Conservation (phyloP, 2,888 invertebrate genomes). For the Agonopterix arenella region DNA sequence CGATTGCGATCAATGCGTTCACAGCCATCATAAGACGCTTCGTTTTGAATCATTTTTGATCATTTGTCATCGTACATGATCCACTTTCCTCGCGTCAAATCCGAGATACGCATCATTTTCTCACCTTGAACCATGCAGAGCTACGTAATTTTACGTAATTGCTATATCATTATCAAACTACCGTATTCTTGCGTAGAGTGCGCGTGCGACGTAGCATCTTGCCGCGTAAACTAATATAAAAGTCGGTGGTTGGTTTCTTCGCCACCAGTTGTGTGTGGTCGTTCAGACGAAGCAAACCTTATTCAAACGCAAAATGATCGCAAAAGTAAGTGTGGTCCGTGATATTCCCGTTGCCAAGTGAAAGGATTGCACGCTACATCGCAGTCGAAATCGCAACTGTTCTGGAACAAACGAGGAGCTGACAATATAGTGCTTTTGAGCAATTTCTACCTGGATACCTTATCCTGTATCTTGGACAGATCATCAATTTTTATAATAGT, state of each 20-base stretch:
- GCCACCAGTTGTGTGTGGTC: slow-evolving; percentile 72
- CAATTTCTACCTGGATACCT: neutral
- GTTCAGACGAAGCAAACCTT: slow-evolving; percentile 68
- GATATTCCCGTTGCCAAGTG: slow-evolving; percentile 36
- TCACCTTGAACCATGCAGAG: slow-evolving; percentile 63
- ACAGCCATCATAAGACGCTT: neutral
- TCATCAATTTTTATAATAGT: no score
- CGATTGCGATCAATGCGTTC: neutral
- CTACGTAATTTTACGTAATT: slow-evolving; percentile 70
- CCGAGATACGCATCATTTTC: slow-evolving; percentile 31
- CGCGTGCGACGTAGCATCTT: slow-evolving; percentile 52
- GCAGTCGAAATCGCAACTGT: slow-evolving; percentile 11
- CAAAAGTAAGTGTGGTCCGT: slow-evolving; percentile 62
- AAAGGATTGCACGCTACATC: slow-evolving; percentile 37
- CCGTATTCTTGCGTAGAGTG: slow-evolving; percentile 67
- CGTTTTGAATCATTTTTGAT: neutral
- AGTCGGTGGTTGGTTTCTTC: slow-evolving; percentile 50
- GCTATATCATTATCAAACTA: slow-evolving; percentile 69
- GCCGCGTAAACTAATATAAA: slow-evolving; percentile 65
- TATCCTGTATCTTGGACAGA: neutral
- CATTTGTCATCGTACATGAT: slow-evolving; percentile 8
- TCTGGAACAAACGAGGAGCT: slow-evolving; percentile 10
- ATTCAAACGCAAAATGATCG: slow-evolving; percentile 69
- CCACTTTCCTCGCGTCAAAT: slow-evolving; percentile 25
- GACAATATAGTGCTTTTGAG: neutral